These are phyloP conservation scores for Galemys pyrenaicus DNA, from an alignment of 2,113 vertebrate species.

Conservation along the genomic window DNA sequence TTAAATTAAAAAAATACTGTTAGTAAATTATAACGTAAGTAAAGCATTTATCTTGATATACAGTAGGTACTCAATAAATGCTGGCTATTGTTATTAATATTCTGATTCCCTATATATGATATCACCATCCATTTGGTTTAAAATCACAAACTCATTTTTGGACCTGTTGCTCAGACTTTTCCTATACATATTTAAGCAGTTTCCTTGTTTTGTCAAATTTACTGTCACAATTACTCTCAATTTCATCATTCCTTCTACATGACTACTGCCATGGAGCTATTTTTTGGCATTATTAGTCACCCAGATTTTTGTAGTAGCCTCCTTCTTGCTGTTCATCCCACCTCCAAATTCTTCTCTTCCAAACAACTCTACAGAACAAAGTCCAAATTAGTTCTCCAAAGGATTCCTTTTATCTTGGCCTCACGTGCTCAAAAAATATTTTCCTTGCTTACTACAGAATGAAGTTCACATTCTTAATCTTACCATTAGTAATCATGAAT, in stretches of 20 bases:
- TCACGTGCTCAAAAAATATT: not conserved
- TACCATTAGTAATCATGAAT: not conserved
- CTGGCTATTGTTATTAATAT: not conserved
- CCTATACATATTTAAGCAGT: not conserved
- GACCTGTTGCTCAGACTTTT: not conserved
- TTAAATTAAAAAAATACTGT: too few species aligned
- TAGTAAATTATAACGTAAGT: not conserved
- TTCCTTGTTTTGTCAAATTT: not conserved
- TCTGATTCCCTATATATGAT: not conserved
- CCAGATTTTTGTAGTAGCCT: not conserved
- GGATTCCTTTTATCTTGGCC: not conserved
- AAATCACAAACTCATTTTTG: slow-evolving; percentile 18
- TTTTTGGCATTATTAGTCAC: not conserved
- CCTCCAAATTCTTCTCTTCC: slow-evolving; percentile 16
- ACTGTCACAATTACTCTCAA: not conserved
- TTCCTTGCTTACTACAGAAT: not conserved
- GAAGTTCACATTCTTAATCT: slow-evolving; percentile 5
- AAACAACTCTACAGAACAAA: not conserved
- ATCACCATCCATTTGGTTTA: not conserved
- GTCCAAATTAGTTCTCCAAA: not conserved
- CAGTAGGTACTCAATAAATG: not conserved
- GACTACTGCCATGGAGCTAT: not conserved
- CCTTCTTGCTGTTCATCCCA: not conserved
- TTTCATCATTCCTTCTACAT: not conserved
- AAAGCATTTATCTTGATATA: not conserved